Evolutionary conservation across 2,888 invertebrate species (phyloP).

Genomic region (Clepsis dumicolana): DNA sequence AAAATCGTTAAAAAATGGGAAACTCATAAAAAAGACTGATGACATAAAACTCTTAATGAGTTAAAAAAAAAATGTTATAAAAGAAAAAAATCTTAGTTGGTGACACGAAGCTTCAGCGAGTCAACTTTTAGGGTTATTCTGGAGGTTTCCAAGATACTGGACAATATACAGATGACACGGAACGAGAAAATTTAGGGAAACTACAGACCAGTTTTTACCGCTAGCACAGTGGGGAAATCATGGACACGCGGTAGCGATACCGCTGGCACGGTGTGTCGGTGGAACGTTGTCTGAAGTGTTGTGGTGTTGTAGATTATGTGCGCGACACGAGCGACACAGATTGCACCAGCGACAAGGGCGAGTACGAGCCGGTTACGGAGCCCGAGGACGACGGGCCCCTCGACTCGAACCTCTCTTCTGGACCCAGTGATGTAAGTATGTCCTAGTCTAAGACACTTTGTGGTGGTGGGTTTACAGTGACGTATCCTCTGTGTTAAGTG

Average conservation of each 20-base stretch:
- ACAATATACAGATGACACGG: not conserved
- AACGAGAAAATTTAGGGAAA: slow-evolving; percentile 9
- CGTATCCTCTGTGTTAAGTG: no score
- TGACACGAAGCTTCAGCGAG: not conserved
- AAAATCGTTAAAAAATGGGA: slow-evolving; percentile 15
- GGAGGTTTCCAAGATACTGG: slow-evolving; percentile 6
- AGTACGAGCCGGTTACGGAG: slow-evolving; percentile 84
- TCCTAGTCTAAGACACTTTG: no score
- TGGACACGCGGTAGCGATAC: not conserved
- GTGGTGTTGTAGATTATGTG: slow-evolving; percentile 78
- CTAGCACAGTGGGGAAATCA: not conserved
- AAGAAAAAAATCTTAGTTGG: slow-evolving; percentile 1
- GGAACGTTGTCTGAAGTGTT: slow-evolving; percentile 51
- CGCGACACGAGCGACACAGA: slow-evolving; percentile 85
- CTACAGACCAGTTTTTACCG: not conserved
- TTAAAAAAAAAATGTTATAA: slow-evolving; percentile 27
- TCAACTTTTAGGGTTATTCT: not conserved
- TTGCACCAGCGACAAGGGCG: slow-evolving; percentile 59
- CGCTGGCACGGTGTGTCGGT: slow-evolving; percentile 15
- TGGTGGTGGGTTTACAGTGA: no score
- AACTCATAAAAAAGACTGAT: slow-evolving; percentile 10
- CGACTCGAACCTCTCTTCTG: slow-evolving; percentile 73
- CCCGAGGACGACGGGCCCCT: slow-evolving; percentile 73
- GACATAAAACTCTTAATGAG: slow-evolving; percentile 11
- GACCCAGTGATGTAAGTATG: slow-evolving; percentile 81